Percentiles rank a stretch among this genome's conserved stretches.
phyloP scores from a whole-genome alignment of 2,797 vertebrate species.

The Mormyrops boulengeri region DNA sequence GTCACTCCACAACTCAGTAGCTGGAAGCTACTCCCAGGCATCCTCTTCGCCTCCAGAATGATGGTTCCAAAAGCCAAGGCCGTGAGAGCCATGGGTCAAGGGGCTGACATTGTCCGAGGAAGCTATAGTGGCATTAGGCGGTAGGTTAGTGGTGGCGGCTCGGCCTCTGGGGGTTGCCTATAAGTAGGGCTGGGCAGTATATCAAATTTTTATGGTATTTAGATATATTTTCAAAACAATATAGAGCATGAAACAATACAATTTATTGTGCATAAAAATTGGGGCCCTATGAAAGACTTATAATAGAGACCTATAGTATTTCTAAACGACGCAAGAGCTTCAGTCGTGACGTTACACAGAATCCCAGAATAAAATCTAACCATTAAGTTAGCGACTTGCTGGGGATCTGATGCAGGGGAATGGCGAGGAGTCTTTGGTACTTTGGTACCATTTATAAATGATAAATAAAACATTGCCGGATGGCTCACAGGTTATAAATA shows the following conservation, averaged over 20 bases:
- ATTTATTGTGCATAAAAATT: not conserved
- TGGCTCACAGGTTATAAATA: not conserved
- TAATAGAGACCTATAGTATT: not conserved
- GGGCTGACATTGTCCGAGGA: not conserved
- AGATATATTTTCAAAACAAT: not conserved
- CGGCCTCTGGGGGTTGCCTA: conserved; percentile 16
- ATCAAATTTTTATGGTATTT: not conserved
- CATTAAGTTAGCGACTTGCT: not conserved
- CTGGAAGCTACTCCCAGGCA: not conserved
- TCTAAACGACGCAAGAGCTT: not conserved
- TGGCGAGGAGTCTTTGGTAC: not conserved
- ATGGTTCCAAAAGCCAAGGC: not conserved
- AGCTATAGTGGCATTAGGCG: not conserved
- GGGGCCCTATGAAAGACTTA: not conserved
- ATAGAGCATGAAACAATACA: not conserved
- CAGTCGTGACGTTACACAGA: not conserved
- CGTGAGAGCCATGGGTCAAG: not conserved
- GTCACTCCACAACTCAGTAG: not conserved
- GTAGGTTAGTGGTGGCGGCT: conserved; percentile 28
- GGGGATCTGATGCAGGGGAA: not conserved
- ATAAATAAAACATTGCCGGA: not conserved
- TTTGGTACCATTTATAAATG: not conserved
- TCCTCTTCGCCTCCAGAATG: not conserved
- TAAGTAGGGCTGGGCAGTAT: not conserved
- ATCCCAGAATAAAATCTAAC: not conserved